A percentile compares a stretch with the other conserved stretches of the same genome.
Conservation (phyloP, 2,888 invertebrate genomes). For the Zonitis immaculata region DNA sequence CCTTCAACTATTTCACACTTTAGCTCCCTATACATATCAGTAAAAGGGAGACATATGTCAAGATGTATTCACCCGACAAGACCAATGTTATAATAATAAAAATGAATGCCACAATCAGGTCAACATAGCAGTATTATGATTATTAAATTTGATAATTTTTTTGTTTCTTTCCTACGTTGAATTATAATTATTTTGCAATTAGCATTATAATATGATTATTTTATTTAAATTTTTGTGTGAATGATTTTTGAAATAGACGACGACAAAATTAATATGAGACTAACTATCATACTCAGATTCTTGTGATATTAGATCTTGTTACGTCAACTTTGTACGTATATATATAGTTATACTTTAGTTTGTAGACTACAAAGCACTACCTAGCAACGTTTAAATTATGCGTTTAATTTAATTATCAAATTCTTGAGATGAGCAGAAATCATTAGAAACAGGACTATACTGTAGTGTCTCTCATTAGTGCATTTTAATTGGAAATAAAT, state of each 20-base stretch:
- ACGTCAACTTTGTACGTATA: background rate
- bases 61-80: background rate
- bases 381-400: background rate
- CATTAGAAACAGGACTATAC: background rate
- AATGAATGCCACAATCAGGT: background rate
- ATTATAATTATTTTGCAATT: no score
- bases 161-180: no score
- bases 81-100: background rate
- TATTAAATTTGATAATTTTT: background rate
- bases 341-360: background rate
- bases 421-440: background rate
- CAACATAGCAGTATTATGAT: background rate
- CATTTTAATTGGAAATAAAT: background rate
- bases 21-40: background rate
- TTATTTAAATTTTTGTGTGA: no score
- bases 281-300: background rate
- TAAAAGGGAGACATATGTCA: background rate
- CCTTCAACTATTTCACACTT: slow-evolving; percentile 13
- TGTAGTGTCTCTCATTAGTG: background rate
- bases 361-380: background rate
- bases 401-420: background rate
- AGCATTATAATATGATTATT: no score
- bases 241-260: no score
- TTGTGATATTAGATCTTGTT: background rate
- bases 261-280: background rate